Percentiles rank a stretch among this genome's conserved stretches.
Evolutionary conservation across 2,113 vertebrate genomes (phyloP).

Genomic region (Silurus meridionalis): DNA sequence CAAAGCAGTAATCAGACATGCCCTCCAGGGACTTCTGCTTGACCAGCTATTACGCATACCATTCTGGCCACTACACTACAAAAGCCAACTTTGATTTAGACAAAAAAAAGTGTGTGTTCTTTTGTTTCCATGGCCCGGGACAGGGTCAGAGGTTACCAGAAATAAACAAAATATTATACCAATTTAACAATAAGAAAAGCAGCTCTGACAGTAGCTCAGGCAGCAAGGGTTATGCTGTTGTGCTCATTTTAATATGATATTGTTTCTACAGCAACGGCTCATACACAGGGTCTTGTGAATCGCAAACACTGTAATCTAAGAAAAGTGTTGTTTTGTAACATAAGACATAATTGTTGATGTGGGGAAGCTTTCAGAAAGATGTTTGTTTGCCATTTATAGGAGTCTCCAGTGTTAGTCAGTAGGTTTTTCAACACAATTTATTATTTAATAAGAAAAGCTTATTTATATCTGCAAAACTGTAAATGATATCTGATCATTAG

Average conservation of each 20-base stretch:
- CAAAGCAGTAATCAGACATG: background rate
- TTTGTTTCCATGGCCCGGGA: background rate
- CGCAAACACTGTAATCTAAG: background rate
- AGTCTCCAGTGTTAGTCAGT: too few relatives aligned
- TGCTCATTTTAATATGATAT: background rate
- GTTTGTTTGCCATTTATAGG: background rate
- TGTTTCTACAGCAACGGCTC: background rate
- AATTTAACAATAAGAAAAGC: background rate
- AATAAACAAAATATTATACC: background rate
- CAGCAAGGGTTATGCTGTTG: background rate
- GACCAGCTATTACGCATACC: slow-evolving; percentile 17
- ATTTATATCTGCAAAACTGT: background rate
- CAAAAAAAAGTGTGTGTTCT: background rate
- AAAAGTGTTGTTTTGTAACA: background rate
- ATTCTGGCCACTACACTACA: slow-evolving; percentile 21
- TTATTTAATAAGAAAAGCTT: background rate
- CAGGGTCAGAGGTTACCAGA: background rate
- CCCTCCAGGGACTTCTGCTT: background rate
- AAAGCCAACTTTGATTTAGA: background rate
- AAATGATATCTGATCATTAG: background rate
- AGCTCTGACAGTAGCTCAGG: background rate
- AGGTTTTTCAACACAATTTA: too few relatives aligned
- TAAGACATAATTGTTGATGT: background rate
- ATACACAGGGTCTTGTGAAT: background rate
- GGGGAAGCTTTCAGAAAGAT: background rate